Conservation (phyloP, 2,797 vertebrate genomes). For the Dicrostonyx torquatus region DNA sequence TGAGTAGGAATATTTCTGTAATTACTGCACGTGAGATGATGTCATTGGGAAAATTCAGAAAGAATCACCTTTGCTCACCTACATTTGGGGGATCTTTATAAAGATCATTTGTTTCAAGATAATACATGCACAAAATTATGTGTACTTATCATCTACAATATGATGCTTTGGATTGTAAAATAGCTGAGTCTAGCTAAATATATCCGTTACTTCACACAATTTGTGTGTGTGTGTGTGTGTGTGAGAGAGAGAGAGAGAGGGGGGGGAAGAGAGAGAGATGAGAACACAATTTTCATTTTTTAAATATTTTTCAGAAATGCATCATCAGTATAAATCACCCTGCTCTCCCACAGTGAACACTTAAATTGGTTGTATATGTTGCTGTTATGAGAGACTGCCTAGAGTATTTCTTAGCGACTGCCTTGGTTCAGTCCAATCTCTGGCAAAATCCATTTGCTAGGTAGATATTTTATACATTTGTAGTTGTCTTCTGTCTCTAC, state of each 20-base stretch:
- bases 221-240: background rate
- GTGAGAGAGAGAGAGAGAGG: too few relatives aligned
- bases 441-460: background rate
- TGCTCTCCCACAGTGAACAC: background rate
- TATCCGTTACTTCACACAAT: background rate
- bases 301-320: background rate
- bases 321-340: background rate
- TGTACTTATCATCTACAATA: background rate
- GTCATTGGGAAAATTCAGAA: conserved; percentile 42
- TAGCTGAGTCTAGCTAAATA: background rate
- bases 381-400: background rate
- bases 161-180: background rate
- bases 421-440: background rate
- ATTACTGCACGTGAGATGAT: background rate
- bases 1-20: background rate
- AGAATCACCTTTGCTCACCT: background rate
- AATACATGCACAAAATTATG: background rate
- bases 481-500: conserved; percentile 18
- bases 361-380: background rate
- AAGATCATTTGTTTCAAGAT: background rate
- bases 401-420: background rate
- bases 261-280: too few relatives aligned
- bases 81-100: background rate
- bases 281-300: background rate
- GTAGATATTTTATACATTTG: background rate